Percentiles rank a stretch among this genome's conserved stretches.
Evolutionary conservation across 2,113 vertebrate species (phyloP).

Genomic region (Phrynosoma blainvillii): DNA sequence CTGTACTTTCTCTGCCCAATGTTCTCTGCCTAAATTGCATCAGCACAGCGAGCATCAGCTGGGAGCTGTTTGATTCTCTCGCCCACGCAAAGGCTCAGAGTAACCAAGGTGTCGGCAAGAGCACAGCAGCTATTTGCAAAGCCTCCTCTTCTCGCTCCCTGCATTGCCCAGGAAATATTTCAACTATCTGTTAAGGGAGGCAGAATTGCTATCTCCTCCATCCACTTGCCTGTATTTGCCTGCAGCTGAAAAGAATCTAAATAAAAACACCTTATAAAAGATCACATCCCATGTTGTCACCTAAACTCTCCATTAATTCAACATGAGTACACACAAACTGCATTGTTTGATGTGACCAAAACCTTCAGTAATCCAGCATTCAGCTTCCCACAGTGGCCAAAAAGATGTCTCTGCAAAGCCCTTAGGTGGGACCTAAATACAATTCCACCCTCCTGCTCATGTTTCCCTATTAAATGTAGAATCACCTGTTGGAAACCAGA

Average conservation of each 20-base stretch:
- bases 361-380: too few relatives aligned
- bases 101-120: constrained; percentile 28
- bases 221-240: background rate
- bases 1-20: constrained; percentile 28
- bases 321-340: background rate
- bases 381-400: background rate
- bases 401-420: background rate
- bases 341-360: background rate
- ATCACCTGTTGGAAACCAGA: too few relatives aligned
- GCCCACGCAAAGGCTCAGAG: constrained; percentile 23
- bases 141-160: constrained; percentile 1
- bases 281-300: background rate
- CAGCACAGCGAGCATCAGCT: constrained; percentile 42
- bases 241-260: background rate
- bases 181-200: constrained; percentile 18
- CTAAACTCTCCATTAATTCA: background rate
- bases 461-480: too few relatives aligned
- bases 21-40: constrained; percentile 24
- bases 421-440: background rate
- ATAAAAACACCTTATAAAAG: background rate
- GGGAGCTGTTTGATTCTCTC: constrained; percentile 17
- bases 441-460: too few relatives aligned
- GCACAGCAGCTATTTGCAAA: background rate
- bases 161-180: constrained; percentile 28
- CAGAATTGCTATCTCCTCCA: background rate